phyloP scores from a whole-genome alignment of 1,140 invertebrate genomes.

The Procambarus clarkii region DNA sequence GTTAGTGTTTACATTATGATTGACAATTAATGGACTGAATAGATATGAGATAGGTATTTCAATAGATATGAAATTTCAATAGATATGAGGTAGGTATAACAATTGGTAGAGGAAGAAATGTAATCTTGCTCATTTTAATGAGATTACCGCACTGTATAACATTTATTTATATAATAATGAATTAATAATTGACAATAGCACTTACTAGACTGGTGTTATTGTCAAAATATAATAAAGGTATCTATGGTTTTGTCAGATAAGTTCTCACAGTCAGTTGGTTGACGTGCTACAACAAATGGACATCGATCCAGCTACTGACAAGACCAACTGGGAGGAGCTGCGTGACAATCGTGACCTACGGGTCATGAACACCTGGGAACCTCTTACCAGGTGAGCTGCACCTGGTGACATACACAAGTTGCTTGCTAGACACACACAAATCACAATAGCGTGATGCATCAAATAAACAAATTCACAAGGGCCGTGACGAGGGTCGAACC shows the following conservation, averaged over 20 bases:
- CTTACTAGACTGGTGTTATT: slow-evolving; percentile 5
- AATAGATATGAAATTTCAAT: too few species aligned
- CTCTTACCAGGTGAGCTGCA: slow-evolving; percentile 61
- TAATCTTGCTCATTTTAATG: too few species aligned
- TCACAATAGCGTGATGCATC: too few species aligned
- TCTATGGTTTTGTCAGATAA: slow-evolving; percentile 25
- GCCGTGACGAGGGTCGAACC: too few species aligned
- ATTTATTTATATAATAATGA: not conserved
- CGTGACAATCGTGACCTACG: slow-evolving; percentile 80
- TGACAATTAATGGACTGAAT: too few species aligned
- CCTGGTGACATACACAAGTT: too few species aligned
- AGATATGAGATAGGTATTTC: too few species aligned
- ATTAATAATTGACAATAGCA: slow-evolving; percentile 7
- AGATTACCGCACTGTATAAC: not conserved
- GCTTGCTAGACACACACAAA: too few species aligned
- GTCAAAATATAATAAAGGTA: not conserved
- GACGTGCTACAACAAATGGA: slow-evolving; percentile 76
- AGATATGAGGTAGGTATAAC: too few species aligned
- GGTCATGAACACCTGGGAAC: slow-evolving; percentile 76
- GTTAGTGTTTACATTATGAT: too few species aligned
- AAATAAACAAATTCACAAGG: too few species aligned
- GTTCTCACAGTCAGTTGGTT: slow-evolving; percentile 72
- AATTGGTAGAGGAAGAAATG: too few species aligned
- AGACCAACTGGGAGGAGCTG: slow-evolving; percentile 77
- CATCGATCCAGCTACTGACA: slow-evolving; percentile 79